phyloP scores from a whole-genome alignment of 2,113 vertebrate genomes.

The Brachyhypopomus gauderio region DNA sequence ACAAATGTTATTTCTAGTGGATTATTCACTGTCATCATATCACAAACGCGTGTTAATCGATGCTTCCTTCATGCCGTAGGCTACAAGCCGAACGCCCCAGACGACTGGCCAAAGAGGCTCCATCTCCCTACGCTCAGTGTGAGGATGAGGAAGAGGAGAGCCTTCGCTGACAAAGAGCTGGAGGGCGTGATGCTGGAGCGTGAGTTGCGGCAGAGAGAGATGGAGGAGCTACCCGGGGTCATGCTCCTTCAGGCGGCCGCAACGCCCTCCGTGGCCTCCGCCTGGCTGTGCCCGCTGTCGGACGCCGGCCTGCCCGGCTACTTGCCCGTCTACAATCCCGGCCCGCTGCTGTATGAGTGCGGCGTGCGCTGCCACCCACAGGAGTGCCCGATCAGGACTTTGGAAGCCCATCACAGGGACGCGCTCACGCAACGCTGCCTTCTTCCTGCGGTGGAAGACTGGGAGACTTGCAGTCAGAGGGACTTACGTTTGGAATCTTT shows the following conservation, averaged over 20 bases:
- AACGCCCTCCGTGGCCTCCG: conserved; percentile 47
- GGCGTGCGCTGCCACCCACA: conserved; percentile 65
- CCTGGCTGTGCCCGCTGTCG: conserved; percentile 58
- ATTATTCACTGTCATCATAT: not conserved
- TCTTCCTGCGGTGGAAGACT: conserved; percentile 42
- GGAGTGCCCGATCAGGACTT: conserved; percentile 48
- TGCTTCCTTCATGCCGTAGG: conserved; percentile 45
- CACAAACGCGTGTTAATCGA: not conserved
- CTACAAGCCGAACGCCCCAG: conserved; percentile 55
- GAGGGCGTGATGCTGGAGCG: conserved; percentile 73
- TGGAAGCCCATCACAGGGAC: conserved; percentile 45
- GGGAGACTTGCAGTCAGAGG: conserved; percentile 34
- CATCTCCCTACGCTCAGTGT: conserved; percentile 68
- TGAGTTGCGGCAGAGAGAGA: conserved; percentile 70
- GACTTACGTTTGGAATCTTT: conserved; percentile 37
- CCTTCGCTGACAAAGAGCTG: conserved; percentile 78
- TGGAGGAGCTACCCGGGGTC: conserved; percentile 57
- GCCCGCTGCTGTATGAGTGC: conserved; percentile 62
- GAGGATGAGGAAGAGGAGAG: conserved; percentile 72
- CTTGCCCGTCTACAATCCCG: conserved; percentile 64
- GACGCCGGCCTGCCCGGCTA: conserved; percentile 58
- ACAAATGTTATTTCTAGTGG: not conserved
- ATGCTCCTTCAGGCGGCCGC: conserved; percentile 45
- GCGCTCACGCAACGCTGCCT: conserved; percentile 33
- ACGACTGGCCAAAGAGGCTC: conserved; percentile 63